These are phyloP conservation scores for Gavia stellata DNA, from an alignment of 2,113 vertebrate species.

Conservation along the genomic window DNA sequence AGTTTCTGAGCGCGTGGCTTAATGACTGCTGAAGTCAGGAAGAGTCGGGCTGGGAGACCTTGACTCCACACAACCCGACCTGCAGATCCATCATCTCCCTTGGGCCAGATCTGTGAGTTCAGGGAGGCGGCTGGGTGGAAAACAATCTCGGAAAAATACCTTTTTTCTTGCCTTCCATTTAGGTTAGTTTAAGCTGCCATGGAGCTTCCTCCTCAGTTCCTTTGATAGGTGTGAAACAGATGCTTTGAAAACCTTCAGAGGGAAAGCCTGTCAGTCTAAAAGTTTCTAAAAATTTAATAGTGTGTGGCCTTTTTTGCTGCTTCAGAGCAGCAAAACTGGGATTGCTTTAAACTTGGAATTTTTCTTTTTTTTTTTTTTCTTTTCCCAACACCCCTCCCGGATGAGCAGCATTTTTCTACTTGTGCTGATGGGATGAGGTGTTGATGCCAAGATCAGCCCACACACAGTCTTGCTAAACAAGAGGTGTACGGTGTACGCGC, in stretches of 20 bases:
- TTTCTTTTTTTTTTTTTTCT: background rate
- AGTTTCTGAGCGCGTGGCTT: background rate
- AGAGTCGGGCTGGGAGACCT: background rate
- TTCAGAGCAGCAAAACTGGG: background rate
- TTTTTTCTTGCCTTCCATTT: background rate
- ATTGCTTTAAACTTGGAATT: background rate
- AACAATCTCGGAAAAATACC: background rate
- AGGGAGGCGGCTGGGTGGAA: background rate
- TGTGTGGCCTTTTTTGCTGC: background rate
- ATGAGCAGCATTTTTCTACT: background rate
- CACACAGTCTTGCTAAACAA: background rate
- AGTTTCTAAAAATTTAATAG: background rate
- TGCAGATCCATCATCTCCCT: background rate
- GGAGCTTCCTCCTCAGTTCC: background rate
- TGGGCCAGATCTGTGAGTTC: background rate
- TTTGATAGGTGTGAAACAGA: background rate
- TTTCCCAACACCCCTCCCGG: fast-evolving
- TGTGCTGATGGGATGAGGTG: background rate
- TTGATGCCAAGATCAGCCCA: background rate
- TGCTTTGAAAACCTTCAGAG: background rate
- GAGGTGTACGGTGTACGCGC: fast-evolving
- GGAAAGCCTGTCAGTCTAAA: background rate
- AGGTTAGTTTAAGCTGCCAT: background rate
- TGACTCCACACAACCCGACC: background rate
- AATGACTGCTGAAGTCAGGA: background rate